Conservation (phyloP, 2,113 vertebrate species). For the Puma concolor region DNA sequence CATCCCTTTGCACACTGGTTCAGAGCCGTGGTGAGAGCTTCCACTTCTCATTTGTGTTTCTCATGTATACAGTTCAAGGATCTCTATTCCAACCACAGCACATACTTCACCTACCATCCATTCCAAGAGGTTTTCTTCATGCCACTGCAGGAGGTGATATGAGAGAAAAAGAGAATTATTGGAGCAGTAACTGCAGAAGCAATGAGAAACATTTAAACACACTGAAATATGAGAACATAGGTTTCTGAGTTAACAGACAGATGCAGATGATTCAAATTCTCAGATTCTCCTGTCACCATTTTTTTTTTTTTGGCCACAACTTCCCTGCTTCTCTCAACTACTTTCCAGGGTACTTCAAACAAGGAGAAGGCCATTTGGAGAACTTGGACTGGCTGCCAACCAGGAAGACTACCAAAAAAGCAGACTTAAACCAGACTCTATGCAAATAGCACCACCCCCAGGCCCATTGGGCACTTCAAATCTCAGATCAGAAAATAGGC, state of each 20-base stretch:
- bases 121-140: background rate
- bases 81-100: background rate
- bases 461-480: background rate
- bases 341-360: background rate
- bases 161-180: background rate
- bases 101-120: background rate
- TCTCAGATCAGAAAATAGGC: background rate
- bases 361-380: background rate
- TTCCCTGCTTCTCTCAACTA: background rate
- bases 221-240: background rate
- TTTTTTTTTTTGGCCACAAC: constrained; percentile 12
- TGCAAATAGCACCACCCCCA: background rate
- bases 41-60: background rate
- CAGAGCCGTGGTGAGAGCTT: background rate
- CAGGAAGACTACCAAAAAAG: background rate
- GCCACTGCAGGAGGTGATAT: background rate
- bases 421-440: background rate
- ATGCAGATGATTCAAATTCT: background rate
- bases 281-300: background rate
- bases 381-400: background rate
- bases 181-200: background rate
- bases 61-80: background rate
- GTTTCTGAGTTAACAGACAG: constrained; percentile 16
- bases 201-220: constrained; percentile 21
- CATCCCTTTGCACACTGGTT: background rate